Evolutionary conservation across 2,888 invertebrate genomes (phyloP).

Genomic region (Rapana venosa): DNA sequence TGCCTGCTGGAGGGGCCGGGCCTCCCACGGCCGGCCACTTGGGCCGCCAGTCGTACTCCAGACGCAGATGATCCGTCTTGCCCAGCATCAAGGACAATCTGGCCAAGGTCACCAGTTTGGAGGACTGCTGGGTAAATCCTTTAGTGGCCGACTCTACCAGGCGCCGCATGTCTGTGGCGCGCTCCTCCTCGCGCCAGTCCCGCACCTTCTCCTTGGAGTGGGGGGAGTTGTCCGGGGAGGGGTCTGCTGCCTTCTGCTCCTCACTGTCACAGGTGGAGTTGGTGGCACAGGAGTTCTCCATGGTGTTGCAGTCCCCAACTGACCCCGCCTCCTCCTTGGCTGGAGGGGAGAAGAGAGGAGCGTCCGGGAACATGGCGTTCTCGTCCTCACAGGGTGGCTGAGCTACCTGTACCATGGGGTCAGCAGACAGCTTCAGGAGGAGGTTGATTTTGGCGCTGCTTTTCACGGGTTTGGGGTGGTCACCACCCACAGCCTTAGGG

Average conservation of each 20-base stretch:
- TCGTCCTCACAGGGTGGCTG: conserved; percentile 56
- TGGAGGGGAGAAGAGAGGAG: conserved; percentile 49
- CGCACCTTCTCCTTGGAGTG: conserved; percentile 46
- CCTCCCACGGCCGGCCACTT: conserved; percentile 45
- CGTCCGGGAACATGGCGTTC: conserved; percentile 73
- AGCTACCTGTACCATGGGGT: conserved; percentile 19
- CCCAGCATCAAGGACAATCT: conserved; percentile 90
- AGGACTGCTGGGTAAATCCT: conserved; percentile 89
- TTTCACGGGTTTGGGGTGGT: background rate
- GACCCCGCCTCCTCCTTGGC: background rate
- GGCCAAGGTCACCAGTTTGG: conserved; percentile 90
- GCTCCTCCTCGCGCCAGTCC: conserved; percentile 48
- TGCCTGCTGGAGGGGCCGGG: conserved; percentile 58
- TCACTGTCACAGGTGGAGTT: conserved; percentile 17
- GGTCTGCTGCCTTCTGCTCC: background rate
- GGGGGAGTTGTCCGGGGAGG: conserved; percentile 25
- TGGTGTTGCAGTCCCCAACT: background rate
- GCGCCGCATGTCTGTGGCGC: conserved; percentile 46
- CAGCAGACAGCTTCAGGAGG: conserved; percentile 10
- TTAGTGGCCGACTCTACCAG: conserved; percentile 61
- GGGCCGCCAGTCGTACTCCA: conserved; percentile 79
- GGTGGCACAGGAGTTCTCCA: background rate
- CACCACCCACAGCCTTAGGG: background rate
- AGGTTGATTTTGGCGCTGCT: conserved; percentile 21
- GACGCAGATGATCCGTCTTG: conserved; percentile 74